Evolutionary conservation across 2,888 invertebrate genomes (phyloP).

Genomic region (Panopea generosa): DNA sequence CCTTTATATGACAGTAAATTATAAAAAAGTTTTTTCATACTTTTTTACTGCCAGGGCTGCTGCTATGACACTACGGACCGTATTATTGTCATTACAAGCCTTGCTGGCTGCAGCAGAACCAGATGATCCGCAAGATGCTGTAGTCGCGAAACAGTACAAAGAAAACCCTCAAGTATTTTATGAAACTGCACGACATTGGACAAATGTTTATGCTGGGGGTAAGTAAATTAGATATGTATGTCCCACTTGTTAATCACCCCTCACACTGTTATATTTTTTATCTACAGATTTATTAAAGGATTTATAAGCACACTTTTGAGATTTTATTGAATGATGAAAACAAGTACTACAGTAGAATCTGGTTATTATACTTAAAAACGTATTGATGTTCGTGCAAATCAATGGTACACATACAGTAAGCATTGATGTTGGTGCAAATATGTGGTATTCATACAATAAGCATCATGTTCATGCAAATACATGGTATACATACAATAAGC

Average conservation of each 20-base stretch:
- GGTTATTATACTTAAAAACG: too few relatives aligned
- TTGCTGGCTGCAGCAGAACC: slow-evolving; percentile 89
- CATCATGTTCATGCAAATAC: too few relatives aligned
- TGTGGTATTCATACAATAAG: too few relatives aligned
- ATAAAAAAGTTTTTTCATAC: too few relatives aligned
- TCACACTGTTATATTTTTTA: not conserved
- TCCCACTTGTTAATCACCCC: not conserved
- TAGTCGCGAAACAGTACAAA: slow-evolving; percentile 98
- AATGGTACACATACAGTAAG: too few relatives aligned
- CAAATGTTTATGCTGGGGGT: slow-evolving; percentile 94
- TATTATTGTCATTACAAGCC: slow-evolving; percentile 97
- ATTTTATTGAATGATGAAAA: too few relatives aligned
- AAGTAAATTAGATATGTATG: slow-evolving; percentile 10
- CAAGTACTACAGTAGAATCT: too few relatives aligned
- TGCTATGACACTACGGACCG: slow-evolving; percentile 98
- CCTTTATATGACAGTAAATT: too few relatives aligned
- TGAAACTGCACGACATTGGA: slow-evolving; percentile 98
- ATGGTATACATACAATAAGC: too few relatives aligned
- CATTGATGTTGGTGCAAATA: too few relatives aligned
- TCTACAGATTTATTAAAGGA: not conserved
- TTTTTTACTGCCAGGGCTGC: slow-evolving; percentile 95
- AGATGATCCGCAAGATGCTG: slow-evolving; percentile 86
- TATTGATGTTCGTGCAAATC: too few relatives aligned
- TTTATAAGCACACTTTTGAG: not conserved
- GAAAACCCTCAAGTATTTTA: slow-evolving; percentile 94